These are phyloP conservation scores for Drosophila rufa DNA, from an alignment of 1,140 invertebrate species.

Conservation along the genomic window DNA sequence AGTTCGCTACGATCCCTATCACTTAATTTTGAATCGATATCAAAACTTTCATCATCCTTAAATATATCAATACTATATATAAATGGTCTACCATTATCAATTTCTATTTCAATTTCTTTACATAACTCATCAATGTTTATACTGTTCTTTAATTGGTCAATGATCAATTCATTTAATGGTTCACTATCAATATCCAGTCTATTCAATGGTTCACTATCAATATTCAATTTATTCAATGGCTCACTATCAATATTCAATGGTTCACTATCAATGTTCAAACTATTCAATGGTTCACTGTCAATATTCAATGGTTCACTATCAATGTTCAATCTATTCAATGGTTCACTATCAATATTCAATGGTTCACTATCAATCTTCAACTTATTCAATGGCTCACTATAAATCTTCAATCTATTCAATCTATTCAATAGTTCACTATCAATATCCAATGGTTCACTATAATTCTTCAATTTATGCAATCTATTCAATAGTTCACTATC, in stretches of 20 bases:
- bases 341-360: too few relatives aligned
- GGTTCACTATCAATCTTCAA: background rate
- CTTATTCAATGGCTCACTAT: background rate
- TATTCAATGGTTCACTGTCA: too few relatives aligned
- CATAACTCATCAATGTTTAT: too few relatives aligned
- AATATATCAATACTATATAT: conserved; percentile 2
- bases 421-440: too few relatives aligned
- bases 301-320: too few relatives aligned
- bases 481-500: too few relatives aligned
- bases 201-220: background rate
- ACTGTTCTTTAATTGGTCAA: background rate
- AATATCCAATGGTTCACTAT: background rate
- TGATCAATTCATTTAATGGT: background rate
- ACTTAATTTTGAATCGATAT: background rate
- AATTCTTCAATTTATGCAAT: too few relatives aligned
- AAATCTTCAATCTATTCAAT: background rate
- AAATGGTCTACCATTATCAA: background rate
- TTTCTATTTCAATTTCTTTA: too few relatives aligned
- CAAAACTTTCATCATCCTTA: background rate
- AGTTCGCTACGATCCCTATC: background rate
- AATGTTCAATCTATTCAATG: too few relatives aligned
- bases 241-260: background rate
- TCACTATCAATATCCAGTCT: background rate
- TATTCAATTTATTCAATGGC: background rate
- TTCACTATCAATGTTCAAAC: too few relatives aligned